Evolutionary conservation across 2,113 vertebrate genomes (phyloP), one percentile per base, ranked within the genome.

Genomic region (Chamaetylas fuelleborni): DNA sequence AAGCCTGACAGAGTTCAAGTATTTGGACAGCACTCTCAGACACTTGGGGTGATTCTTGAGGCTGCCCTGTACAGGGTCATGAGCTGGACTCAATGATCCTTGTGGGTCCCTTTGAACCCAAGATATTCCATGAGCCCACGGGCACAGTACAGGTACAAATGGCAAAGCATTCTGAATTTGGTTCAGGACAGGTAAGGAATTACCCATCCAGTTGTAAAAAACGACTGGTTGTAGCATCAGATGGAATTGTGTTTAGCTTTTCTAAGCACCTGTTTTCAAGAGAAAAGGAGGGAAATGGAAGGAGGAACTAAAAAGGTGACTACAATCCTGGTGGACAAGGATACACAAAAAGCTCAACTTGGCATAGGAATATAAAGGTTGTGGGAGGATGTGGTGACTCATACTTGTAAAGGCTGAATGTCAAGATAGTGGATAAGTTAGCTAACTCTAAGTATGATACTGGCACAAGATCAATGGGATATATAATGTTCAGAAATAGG

Each of bases 61-160:
- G 47, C 62, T 66, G 47, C 12, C 13, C 11, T 19, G 16, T 20
- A 20, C 29, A 69, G 34, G 11, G 5, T 20, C 29, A 61, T 0
- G 0, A 70, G 14, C 1, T 62, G 34, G 31, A 42, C 22, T 56
- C 0, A 0, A 15, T 54, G 61, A 54, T 69, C 20, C 20, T 18
- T 54, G 5, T 42, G 40, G 14, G 6, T 56, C 4, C 31, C 17
- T 48, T 56, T 31, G 40, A 48, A 28, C 34, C 42, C 25, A 19
- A 25, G 18, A 36, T 14, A 62, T 42, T 70, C 40, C 11, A 0
- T 33, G 25, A 23, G 36, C 33, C 18, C 8, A 3, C 24, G 40
- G 31, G 34, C 31, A 50, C 24, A 48, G 8, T 8, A 18, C n/a
- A 36, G 11, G n/a, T n/a, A n/a, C 7, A 22, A 74, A 80, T 10